Conservation (phyloP, 2,888 invertebrate genomes). For the Stenotaenia linearis region DNA sequence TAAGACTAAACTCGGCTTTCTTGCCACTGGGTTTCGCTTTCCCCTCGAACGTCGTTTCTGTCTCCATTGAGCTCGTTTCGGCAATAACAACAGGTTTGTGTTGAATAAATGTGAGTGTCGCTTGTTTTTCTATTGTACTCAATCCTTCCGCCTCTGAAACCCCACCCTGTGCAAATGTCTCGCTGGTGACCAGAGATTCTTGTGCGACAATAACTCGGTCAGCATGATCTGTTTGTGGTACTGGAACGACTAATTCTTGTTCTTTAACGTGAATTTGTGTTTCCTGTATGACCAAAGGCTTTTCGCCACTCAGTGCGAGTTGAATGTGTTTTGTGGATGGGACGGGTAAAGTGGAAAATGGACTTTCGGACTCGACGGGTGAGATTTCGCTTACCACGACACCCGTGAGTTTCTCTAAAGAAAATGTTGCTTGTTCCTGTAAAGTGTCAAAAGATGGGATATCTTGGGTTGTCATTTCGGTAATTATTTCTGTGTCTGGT, state of each 20-base stretch:
- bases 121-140: conserved; percentile 7
- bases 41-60: conserved; percentile 2
- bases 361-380: neutral
- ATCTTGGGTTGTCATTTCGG: conserved; percentile 29
- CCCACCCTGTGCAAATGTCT: conserved; percentile 26
- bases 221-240: conserved; percentile 5
- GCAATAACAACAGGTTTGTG: conserved; percentile 13
- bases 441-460: neutral
- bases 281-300: conserved; percentile 32
- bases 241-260: neutral
- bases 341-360: neutral
- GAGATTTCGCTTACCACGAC: conserved; percentile 14
- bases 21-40: conserved; percentile 31
- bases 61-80: conserved; percentile 6
- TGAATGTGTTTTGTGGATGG: conserved; percentile 31
- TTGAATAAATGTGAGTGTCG: neutral
- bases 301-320: conserved; percentile 18
- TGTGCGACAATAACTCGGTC: conserved; percentile 19
- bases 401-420: neutral
- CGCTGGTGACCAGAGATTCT: conserved; percentile 29
- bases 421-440: conserved; percentile 30
- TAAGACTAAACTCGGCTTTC: conserved; percentile 35
- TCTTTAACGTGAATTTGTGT: conserved; percentile 33
- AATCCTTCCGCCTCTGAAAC: neutral
- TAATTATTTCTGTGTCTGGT: neutral